These are phyloP conservation scores for Columba livia DNA, from an alignment of 2,113 vertebrate species.

Conservation along the genomic window DNA sequence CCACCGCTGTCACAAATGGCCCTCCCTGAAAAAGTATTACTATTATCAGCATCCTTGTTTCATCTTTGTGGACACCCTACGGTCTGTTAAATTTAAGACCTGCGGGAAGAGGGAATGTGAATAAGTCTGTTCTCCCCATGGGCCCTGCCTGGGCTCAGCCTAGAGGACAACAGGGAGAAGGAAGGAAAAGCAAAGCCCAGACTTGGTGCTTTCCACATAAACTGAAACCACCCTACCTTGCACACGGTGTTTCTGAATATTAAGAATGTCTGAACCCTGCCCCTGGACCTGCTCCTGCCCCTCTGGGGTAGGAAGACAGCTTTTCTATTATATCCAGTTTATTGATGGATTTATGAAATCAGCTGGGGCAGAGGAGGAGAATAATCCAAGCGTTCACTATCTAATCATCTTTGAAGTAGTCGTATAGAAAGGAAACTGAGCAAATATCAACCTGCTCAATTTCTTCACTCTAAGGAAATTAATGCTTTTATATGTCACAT, in stretches of 20 bases:
- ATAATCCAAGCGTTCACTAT: not conserved
- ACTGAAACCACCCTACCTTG: not conserved
- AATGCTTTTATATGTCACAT: not conserved
- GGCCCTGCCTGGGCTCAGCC: not conserved
- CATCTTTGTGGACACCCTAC: too few species aligned
- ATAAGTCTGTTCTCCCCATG: not conserved
- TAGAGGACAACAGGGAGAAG: not conserved
- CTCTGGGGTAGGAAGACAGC: not conserved
- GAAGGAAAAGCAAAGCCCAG: not conserved
- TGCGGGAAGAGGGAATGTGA: not conserved
- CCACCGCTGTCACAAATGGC: not conserved
- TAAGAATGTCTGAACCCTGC: not conserved
- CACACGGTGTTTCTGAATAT: rapidly evolving
- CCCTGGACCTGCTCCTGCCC: not conserved
- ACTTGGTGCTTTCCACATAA: not conserved
- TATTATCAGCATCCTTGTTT: not conserved
- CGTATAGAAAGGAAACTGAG: not conserved
- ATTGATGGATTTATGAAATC: not conserved
- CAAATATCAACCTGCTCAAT: conserved; percentile 17
- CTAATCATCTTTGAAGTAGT: not conserved
- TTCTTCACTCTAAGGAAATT: conserved; percentile 18
- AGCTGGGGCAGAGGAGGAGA: not conserved
- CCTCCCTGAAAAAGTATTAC: not conserved
- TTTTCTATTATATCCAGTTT: not conserved
- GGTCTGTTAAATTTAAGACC: not conserved